Evolutionary conservation across 2,113 vertebrate species (phyloP).

Genomic region (Panthera leo): DNA sequence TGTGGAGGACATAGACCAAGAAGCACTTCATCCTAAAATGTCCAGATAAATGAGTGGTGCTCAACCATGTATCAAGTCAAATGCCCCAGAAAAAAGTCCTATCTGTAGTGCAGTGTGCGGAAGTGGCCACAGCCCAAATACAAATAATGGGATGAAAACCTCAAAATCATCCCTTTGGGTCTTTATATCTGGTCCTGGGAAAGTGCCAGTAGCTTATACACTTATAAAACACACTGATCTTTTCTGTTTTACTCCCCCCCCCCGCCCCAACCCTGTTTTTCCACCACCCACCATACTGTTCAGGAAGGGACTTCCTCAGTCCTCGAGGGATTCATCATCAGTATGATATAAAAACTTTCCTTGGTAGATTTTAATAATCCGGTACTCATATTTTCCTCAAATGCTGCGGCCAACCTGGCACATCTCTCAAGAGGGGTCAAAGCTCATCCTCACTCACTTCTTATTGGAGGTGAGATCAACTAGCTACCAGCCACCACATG

Average conservation of each 20-base stretch:
- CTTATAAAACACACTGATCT: not conserved
- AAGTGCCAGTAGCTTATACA: not conserved
- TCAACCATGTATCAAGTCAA: not conserved
- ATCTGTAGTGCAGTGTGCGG: not conserved
- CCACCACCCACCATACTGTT: not conserved
- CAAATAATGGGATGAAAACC: not conserved
- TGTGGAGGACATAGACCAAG: not conserved
- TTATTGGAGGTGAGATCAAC: not conserved
- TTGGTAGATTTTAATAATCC: not conserved
- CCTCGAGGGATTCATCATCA: not conserved
- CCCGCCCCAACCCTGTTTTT: not conserved
- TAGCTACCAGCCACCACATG: not conserved
- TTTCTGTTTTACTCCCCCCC: not conserved
- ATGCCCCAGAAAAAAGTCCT: not conserved
- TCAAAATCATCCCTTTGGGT: not conserved
- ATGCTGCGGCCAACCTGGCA: not conserved
- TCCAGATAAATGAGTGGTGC: not conserved
- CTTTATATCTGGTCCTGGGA: not conserved
- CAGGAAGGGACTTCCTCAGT: not conserved
- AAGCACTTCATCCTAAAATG: not conserved
- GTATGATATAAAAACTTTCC: not conserved
- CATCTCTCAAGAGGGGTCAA: not conserved
- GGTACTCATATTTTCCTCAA: not conserved
- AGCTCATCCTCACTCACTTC: constrained; percentile 9
- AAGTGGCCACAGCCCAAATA: not conserved